These are phyloP conservation scores for Microcebus lehilahytsara DNA, from an alignment of 2,113 vertebrate genomes.

Conservation along the genomic window DNA sequence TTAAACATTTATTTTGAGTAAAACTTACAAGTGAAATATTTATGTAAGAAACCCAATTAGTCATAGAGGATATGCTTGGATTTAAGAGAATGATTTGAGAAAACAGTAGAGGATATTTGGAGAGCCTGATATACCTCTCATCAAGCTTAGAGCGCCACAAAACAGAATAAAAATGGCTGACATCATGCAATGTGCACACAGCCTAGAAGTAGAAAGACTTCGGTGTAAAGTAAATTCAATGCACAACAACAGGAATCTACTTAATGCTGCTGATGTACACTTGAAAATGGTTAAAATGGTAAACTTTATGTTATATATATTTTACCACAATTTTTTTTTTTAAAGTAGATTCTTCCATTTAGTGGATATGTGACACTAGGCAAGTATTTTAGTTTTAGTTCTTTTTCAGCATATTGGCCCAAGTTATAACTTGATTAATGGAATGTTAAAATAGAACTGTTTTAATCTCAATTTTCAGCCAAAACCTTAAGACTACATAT, in stretches of 20 bases:
- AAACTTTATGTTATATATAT: background rate
- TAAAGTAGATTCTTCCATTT: background rate
- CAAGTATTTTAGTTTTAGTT: background rate
- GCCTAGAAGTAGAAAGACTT: background rate
- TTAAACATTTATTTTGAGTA: background rate
- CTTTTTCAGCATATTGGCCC: background rate
- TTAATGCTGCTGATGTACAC: background rate
- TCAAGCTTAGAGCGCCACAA: background rate
- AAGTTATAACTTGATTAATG: background rate
- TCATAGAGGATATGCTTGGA: background rate
- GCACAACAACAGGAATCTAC: background rate
- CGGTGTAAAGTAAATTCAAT: background rate
- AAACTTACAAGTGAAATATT: conserved; percentile 3
- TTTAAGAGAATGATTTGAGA: background rate
- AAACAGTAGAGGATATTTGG: background rate
- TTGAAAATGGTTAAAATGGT: background rate
- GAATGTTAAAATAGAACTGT: background rate
- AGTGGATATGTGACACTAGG: background rate
- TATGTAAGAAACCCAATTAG: background rate
- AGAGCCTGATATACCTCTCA: background rate
- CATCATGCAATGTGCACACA: background rate
- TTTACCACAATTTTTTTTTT: background rate
- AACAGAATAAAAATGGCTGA: background rate
- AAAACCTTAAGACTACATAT: background rate
- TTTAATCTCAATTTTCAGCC: background rate